These are phyloP conservation scores for Cryptotis parvus DNA, from an alignment of 2,113 vertebrate species.

Conservation along the genomic window DNA sequence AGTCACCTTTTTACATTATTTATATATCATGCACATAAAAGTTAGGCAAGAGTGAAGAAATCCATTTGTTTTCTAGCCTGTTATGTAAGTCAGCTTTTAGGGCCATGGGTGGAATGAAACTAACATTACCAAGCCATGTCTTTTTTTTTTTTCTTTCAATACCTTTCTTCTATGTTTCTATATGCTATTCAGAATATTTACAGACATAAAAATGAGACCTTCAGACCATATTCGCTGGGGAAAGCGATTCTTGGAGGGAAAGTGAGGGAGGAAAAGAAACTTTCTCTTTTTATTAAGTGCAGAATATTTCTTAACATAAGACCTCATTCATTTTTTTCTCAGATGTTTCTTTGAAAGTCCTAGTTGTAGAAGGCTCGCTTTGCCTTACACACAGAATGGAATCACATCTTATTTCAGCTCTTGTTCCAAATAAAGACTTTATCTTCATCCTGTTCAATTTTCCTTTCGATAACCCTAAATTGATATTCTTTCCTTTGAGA, in stretches of 20 bases:
- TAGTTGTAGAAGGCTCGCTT: not conserved
- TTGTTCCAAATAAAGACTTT: not conserved
- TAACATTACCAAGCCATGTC: not conserved
- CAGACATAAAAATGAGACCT: slow-evolving; percentile 25
- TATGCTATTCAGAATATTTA: not conserved
- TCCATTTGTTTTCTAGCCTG: slow-evolving; percentile 56
- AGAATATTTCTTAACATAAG: not conserved
- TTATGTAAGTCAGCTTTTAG: slow-evolving; percentile 44
- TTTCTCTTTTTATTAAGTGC: not conserved
- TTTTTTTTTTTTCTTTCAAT: not conserved
- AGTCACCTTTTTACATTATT: slow-evolving; percentile 68
- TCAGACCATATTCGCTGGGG: not conserved
- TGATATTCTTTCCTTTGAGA: not conserved
- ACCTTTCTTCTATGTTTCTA: slow-evolving; percentile 1
- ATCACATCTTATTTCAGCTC: not conserved
- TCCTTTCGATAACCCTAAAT: not conserved
- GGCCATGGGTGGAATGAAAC: slow-evolving; percentile 13
- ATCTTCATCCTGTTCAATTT: not conserved
- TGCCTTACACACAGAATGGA: not conserved
- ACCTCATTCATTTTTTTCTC: not conserved
- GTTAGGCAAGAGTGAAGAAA: slow-evolving; percentile 43
- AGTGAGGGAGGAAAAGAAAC: not conserved
- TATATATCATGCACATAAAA: slow-evolving; percentile 42
- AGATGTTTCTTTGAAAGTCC: not conserved
- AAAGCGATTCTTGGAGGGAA: not conserved